A percentile compares a stretch with the other conserved stretches of the same genome.
phyloP scores from a whole-genome alignment of 2,113 vertebrate genomes.

The Tragelaphus imberbis region DNA sequence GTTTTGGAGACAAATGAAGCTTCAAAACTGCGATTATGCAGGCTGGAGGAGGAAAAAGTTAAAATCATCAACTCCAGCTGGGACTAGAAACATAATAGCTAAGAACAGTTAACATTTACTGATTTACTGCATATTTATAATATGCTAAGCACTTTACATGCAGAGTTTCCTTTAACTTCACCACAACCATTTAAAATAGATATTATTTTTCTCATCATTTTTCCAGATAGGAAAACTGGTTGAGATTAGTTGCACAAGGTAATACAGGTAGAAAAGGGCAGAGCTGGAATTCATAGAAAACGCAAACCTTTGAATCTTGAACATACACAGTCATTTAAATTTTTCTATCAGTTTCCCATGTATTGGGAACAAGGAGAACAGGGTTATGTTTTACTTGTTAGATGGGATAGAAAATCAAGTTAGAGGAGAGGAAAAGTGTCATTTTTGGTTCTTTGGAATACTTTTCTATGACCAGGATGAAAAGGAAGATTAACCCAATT shows the following conservation, averaged over 20 bases:
- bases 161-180: slow-evolving; percentile 50
- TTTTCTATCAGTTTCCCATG: background rate
- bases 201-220: background rate
- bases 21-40: slow-evolving; percentile 45
- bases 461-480: background rate
- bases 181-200: background rate
- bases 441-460: background rate
- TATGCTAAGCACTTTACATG: slow-evolving; percentile 41
- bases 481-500: background rate
- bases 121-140: slow-evolving; percentile 62
- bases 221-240: slow-evolving; percentile 4
- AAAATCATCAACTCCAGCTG: slow-evolving; percentile 67
- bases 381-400: background rate
- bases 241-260: background rate
- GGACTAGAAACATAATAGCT: slow-evolving; percentile 43
- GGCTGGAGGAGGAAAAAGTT: slow-evolving; percentile 44
- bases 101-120: slow-evolving; percentile 57
- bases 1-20: slow-evolving; percentile 28
- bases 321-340: background rate
- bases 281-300: background rate
- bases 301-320: background rate
- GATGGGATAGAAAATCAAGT: background rate
- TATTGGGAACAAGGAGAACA: background rate
- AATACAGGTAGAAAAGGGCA: background rate
- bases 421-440: background rate